Evolutionary conservation across 53 echinoderm and acorn worm genomes (phyloP).

Genomic region (Echinarachnius parma): DNA sequence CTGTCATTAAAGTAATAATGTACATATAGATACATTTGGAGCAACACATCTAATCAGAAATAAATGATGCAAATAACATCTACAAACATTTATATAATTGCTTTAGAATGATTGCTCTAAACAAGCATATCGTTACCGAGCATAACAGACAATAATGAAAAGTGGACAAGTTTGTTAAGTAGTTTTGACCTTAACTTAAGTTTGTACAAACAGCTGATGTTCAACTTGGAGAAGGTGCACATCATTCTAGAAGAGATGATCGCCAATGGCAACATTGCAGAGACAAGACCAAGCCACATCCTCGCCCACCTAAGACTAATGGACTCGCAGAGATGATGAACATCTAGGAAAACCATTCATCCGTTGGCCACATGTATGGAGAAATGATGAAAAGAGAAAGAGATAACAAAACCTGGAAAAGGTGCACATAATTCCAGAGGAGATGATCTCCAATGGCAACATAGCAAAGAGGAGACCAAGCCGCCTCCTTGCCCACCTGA

Average conservation of each 20-base stretch:
- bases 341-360: neutral
- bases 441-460: neutral
- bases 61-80: too few species aligned
- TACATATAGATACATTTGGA: too few species aligned
- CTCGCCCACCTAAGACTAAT: constrained; percentile 70
- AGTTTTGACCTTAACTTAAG: constrained; percentile 40
- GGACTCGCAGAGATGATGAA: constrained; percentile 62
- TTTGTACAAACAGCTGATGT: constrained; percentile 71
- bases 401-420: neutral
- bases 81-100: too few species aligned
- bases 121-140: too few species aligned
- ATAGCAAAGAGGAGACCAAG: neutral
- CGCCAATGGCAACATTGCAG: constrained; percentile 74
- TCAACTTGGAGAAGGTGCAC: constrained; percentile 92
- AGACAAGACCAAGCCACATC: constrained; percentile 78
- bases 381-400: too few species aligned
- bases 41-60: too few species aligned
- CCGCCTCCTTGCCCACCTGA: neutral
- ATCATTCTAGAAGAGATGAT: constrained; percentile 90
- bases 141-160: neutral
- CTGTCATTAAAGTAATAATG: too few species aligned
- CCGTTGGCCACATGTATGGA: too few species aligned
- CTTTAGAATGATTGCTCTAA: too few species aligned
- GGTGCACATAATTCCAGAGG: neutral
- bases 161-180: neutral